Conservation (phyloP, 37 sponge, comb jelly and placozoan species). For the Ephydatia muelleri region DNA sequence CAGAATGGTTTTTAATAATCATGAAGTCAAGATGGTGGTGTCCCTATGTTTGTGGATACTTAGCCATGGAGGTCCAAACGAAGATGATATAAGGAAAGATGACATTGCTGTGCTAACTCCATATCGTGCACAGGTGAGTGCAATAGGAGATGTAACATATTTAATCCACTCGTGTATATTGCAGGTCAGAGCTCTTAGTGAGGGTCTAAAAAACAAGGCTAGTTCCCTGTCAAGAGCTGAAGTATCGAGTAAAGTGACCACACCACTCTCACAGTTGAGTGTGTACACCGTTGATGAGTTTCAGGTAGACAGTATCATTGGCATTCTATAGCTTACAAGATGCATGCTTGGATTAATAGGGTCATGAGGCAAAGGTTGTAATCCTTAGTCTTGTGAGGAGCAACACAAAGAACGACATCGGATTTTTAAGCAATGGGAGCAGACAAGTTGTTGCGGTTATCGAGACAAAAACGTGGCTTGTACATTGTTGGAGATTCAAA, state of each 20-base stretch:
- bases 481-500: constrained; percentile 22
- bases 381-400: constrained; percentile 43
- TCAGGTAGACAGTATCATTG: constrained; percentile 27
- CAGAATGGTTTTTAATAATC: not conserved
- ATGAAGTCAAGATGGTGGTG: constrained; percentile 35
- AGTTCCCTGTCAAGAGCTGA: not conserved
- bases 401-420: constrained; percentile 23
- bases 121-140: constrained; percentile 32
- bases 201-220: constrained; percentile 3
- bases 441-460: constrained; percentile 33
- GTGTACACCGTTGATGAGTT: constrained; percentile 51
- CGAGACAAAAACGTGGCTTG: constrained; percentile 36
- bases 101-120: constrained; percentile 29
- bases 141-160: no score
- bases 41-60: constrained; percentile 28
- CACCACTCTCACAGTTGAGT: not conserved
- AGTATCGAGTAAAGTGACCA: not conserved
- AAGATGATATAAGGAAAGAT: no score
- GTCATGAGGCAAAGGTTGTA: constrained; percentile 43
- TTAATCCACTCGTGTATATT: not conserved
- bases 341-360: not conserved
- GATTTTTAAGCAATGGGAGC: constrained; percentile 13
- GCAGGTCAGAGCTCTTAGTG: constrained; percentile 5
- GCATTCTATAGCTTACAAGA: not conserved
- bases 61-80: not conserved